These are phyloP conservation scores for Melanostigma gelatinosum DNA, from an alignment of 2,113 vertebrate species.

Conservation along the genomic window DNA sequence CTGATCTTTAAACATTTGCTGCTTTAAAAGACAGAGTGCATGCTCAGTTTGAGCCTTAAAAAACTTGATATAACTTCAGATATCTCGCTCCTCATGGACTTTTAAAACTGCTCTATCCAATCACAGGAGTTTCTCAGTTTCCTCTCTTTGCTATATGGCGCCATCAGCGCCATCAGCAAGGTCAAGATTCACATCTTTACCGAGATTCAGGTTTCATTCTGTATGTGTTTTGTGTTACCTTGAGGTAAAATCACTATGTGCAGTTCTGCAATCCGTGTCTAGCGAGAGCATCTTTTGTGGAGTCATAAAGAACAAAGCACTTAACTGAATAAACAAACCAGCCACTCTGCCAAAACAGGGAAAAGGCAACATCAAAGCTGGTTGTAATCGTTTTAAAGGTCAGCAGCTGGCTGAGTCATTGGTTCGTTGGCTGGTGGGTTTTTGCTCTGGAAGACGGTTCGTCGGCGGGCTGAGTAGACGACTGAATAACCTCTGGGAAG, in stretches of 20 bases:
- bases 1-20: background rate
- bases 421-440: constrained; percentile 7
- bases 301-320: constrained; percentile 71
- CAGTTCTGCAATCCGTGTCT: constrained; percentile 12
- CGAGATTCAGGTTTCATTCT: background rate
- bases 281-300: constrained; percentile 56
- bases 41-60: background rate
- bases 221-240: constrained; percentile 19
- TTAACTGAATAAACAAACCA: constrained; percentile 72
- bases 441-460: background rate
- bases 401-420: constrained; percentile 40
- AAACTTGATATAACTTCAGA: background rate
- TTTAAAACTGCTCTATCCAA: background rate
- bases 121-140: background rate
- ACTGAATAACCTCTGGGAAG: constrained; percentile 10
- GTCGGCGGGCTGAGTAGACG: background rate
- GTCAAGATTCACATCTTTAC: constrained; percentile 6
- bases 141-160: background rate
- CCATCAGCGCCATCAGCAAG: background rate
- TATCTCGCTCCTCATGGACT: background rate
- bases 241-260: constrained; percentile 23
- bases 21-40: background rate
- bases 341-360: constrained; percentile 51
- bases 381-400: constrained; percentile 61
- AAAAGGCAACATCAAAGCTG: constrained; percentile 67